Evolutionary conservation across 2,797 vertebrate genomes (phyloP).

Genomic region (Taenioides sp.): DNA sequence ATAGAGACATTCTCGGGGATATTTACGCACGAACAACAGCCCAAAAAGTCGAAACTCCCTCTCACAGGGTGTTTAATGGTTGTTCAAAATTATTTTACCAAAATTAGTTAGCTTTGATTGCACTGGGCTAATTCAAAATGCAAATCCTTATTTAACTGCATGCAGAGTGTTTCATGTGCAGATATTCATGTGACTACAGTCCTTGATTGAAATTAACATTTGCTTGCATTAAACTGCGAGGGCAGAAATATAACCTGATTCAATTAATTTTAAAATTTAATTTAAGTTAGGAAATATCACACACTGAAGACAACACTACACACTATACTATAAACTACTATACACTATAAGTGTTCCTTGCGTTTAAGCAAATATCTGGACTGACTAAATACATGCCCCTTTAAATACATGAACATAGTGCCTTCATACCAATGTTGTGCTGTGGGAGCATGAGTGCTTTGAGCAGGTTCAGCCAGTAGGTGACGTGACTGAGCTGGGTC

Average conservation of each 20-base stretch:
- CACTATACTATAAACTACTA: too few relatives aligned
- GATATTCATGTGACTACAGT: too few relatives aligned
- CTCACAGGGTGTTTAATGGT: background rate
- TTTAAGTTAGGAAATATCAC: too few relatives aligned
- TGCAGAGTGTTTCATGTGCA: too few relatives aligned
- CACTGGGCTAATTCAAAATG: background rate
- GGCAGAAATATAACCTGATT: too few relatives aligned
- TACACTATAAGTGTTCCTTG: too few relatives aligned
- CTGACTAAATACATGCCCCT: background rate
- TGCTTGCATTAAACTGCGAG: too few relatives aligned
- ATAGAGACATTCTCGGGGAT: background rate
- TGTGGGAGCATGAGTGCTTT: conserved; percentile 89
- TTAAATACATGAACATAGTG: background rate
- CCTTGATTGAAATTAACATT: too few relatives aligned
- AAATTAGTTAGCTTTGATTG: background rate
- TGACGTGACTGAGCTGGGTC: conserved; percentile 93
- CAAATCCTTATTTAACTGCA: too few relatives aligned
- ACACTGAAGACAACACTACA: too few relatives aligned
- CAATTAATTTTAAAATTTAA: too few relatives aligned
- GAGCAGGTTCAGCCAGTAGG: conserved; percentile 95
- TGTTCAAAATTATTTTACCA: background rate
- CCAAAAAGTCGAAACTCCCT: background rate
- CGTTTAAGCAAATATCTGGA: too few relatives aligned
- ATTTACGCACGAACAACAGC: background rate
- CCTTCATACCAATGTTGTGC: conserved; percentile 85